Base-by-base conservation (phyloP, 2,113 vertebrate species). In the Melanotaenia duboulayi region DNA sequence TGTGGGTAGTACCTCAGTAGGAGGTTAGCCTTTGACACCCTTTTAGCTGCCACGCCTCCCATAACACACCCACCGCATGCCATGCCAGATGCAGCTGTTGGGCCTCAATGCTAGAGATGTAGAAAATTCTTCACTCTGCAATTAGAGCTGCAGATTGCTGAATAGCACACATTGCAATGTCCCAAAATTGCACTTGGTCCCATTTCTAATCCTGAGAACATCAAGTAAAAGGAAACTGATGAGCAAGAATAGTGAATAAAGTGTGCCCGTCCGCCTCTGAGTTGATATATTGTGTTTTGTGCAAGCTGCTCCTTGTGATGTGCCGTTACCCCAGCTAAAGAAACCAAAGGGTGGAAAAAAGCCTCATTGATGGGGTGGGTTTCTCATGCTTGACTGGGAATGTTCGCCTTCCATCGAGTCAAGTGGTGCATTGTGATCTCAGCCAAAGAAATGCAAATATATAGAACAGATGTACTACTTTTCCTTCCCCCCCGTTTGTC, bases 361-460 rank as follows among this genome's bases (percentile, higher is more conserved):
- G 76, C 72, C 78, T 91, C 87, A 87, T 91, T 92, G 87, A 93
- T 55, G 59, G 89, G 84, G 85, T 77, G 87, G 87, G 83, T 85
- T 90, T 93, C 88, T 92, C 90, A 92, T 87, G 87, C 85, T 78
- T 92, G 88, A 91, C 80, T 90, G 84, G 85, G 81, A 91, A 91
- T 86, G 86, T 90, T 89, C 87, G 80, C 84, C 86, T 90, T 87
- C 90, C 87, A 81, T 79, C 82, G 54, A 93, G 91, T 92, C 89
- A 92, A 93, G 92, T 93, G 90, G 68, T 76, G 82, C 84, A 91
- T 92, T 93, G 89, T 91, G 87, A 84, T 76, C 74, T 78, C 74
- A 46, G 82, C 85, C 81, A 92, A 92, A 93, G 91, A 93, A 89
- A 93, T 93, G 92, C 91, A 90, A 91, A 93, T 93, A 90, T 85